These are phyloP conservation scores for Agriopis marginaria DNA, from an alignment of 2,888 invertebrate genomes.

Conservation along the genomic window DNA sequence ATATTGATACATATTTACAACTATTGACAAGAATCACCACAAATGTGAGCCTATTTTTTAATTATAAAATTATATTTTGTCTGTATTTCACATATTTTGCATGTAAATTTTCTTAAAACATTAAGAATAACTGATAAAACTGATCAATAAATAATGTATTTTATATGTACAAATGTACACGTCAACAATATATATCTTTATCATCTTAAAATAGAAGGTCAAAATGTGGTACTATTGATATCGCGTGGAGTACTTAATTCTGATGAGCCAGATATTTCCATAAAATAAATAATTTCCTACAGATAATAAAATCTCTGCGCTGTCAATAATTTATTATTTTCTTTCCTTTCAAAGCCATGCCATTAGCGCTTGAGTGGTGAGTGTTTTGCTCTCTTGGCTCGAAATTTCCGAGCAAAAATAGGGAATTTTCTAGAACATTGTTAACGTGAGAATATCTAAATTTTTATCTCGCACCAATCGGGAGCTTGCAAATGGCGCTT, in stretches of 20 bases:
- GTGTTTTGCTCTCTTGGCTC: slow-evolving; percentile 57
- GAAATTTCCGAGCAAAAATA: slow-evolving; percentile 65
- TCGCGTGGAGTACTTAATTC: not conserved
- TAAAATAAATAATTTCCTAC: slow-evolving; percentile 58
- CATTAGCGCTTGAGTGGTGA: slow-evolving; percentile 74
- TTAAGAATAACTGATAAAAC: too few relatives aligned
- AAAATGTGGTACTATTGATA: too few relatives aligned
- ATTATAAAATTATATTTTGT: too few relatives aligned
- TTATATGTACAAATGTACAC: too few relatives aligned
- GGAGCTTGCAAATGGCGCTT: slow-evolving; percentile 57
- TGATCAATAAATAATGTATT: too few relatives aligned
- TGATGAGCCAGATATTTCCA: not conserved
- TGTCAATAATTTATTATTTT: slow-evolving; percentile 82
- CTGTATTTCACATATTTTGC: too few relatives aligned
- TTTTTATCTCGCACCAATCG: slow-evolving; percentile 66
- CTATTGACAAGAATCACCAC: too few relatives aligned
- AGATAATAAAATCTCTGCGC: slow-evolving; percentile 68
- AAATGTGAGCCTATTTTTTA: too few relatives aligned
- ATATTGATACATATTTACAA: too few relatives aligned
- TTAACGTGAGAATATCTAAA: slow-evolving; percentile 63
- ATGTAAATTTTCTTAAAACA: too few relatives aligned
- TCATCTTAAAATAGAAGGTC: too few relatives aligned
- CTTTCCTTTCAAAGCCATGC: slow-evolving; percentile 76
- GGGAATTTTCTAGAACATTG: slow-evolving; percentile 66
- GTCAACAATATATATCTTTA: too few relatives aligned